Evolutionary conservation across 2,888 invertebrate species (phyloP).

Genomic region (Tenthredo notha): DNA sequence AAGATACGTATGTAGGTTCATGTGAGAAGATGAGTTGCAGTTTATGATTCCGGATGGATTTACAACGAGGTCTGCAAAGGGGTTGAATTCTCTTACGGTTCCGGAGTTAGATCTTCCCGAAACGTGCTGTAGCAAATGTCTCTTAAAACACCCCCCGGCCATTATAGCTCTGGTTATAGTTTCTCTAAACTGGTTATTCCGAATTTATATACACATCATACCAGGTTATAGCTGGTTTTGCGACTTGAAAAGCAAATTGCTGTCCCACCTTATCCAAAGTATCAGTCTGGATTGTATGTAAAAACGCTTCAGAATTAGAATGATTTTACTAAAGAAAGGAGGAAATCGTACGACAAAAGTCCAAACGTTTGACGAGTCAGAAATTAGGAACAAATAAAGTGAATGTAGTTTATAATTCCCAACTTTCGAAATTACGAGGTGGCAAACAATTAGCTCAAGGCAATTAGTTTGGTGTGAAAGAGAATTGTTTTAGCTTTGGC

Average conservation of each 20-base stretch:
- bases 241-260: conserved; percentile 13
- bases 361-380: no score
- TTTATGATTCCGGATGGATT: conserved; percentile 49
- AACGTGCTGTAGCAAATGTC: conserved; percentile 46
- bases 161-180: conserved; percentile 43
- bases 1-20: not conserved
- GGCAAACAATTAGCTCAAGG: not conserved
- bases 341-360: not conserved
- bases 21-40: conserved; percentile 15
- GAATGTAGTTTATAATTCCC: not conserved
- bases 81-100: conserved; percentile 37
- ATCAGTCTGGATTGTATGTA: not conserved
- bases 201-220: conserved; percentile 18
- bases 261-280: not conserved
- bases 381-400: not conserved
- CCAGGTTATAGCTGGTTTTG: conserved; percentile 7
- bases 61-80: conserved; percentile 29
- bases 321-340: not conserved
- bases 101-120: conserved; percentile 32
- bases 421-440: not conserved
- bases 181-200: conserved; percentile 29
- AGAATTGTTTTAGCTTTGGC: not conserved
- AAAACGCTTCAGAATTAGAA: not conserved
- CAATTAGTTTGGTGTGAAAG: not conserved
- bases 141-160: conserved; percentile 31